These are phyloP conservation scores for Tiliacea aurago DNA, from an alignment of 2,888 invertebrate species.

Conservation along the genomic window DNA sequence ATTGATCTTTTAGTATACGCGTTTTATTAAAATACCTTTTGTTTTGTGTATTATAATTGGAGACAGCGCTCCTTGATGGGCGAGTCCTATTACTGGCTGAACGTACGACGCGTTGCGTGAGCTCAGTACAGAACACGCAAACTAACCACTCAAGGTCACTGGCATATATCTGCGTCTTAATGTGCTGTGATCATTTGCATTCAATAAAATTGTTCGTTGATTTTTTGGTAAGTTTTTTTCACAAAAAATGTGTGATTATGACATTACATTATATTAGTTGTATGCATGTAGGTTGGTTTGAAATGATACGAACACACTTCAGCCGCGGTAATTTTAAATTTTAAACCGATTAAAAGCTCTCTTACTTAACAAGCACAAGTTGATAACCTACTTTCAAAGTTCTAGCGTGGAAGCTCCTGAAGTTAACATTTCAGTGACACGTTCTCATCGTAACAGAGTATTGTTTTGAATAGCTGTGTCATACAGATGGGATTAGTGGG, in stretches of 20 bases:
- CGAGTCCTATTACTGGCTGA: too few species aligned
- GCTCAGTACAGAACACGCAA: too few species aligned
- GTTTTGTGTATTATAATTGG: too few species aligned
- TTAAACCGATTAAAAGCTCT: conserved; percentile 4
- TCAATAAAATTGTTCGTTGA: neutral
- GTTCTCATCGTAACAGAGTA: neutral
- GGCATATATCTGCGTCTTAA: too few species aligned
- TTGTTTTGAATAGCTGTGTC: conserved; percentile 35
- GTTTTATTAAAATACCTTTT: too few species aligned
- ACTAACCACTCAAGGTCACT: too few species aligned
- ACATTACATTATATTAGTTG: too few species aligned
- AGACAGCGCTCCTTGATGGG: too few species aligned
- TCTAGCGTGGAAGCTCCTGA: neutral
- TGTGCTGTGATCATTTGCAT: neutral
- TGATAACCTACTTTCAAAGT: neutral
- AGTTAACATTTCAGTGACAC: conserved; percentile 14
- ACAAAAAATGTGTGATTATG: too few species aligned
- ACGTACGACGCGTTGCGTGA: too few species aligned
- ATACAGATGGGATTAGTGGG: conserved; percentile 18
- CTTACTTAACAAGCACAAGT: neutral
- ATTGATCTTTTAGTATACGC: too few species aligned
- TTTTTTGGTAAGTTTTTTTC: neutral
- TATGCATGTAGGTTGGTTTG: neutral
- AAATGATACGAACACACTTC: neutral
- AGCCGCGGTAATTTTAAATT: neutral